phyloP scores from a whole-genome alignment of 2,113 vertebrate species.

The Ciconia stormi region DNA sequence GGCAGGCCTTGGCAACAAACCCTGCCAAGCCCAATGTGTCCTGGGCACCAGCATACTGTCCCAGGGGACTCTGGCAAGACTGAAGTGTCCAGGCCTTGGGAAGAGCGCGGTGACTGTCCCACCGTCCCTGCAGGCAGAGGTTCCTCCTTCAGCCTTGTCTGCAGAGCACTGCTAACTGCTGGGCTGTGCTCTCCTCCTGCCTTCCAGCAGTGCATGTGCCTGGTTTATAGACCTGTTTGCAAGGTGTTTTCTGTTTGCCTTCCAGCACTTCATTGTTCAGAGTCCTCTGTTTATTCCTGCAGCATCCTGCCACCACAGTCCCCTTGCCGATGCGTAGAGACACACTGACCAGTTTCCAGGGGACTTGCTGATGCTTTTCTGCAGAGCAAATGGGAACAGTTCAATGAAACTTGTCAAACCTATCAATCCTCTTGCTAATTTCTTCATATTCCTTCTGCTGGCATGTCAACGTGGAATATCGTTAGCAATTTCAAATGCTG shows the following conservation, averaged over 20 bases:
- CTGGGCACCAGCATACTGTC: neutral
- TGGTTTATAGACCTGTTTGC: neutral
- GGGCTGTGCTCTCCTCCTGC: neutral
- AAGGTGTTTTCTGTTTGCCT: neutral
- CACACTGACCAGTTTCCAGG: neutral
- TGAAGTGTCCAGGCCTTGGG: neutral
- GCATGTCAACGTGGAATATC: rapidly evolving
- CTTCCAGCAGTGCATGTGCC: rapidly evolving
- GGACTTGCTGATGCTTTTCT: neutral
- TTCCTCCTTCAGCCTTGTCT: neutral
- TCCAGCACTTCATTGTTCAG: neutral
- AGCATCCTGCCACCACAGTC: neutral
- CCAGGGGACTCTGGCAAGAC: neutral
- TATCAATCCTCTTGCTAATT: neutral
- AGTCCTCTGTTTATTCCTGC: neutral
- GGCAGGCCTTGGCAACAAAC: neutral
- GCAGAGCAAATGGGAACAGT: neutral
- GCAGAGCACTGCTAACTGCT: neutral
- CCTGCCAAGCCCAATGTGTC: neutral
- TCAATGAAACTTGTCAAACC: neutral
- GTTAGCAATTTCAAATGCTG: neutral
- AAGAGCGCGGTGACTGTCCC: neutral
- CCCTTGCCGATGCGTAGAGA: rapidly evolving
- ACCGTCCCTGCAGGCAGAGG: neutral
- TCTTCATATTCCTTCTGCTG: neutral